Evolutionary conservation across 1,140 invertebrate species (phyloP), one percentile per base, ranked within the genome.

Genomic region (Drosophila ercepeae): DNA sequence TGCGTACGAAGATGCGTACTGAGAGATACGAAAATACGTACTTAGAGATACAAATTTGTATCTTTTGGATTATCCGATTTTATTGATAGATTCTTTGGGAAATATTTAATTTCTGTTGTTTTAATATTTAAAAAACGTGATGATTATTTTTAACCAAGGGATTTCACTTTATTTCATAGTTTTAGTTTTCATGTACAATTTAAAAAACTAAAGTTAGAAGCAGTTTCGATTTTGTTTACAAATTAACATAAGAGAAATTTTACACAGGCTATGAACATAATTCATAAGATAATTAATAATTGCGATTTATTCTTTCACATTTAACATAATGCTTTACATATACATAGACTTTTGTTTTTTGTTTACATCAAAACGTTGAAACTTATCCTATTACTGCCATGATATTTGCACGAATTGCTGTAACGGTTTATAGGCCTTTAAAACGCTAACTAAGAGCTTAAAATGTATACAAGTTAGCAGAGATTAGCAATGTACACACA

Each of bases 261-360:
- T 39, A 39, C 36, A 39, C 36, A 39, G 36, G 16, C 16, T 39
- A 14, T 39, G n/a, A 39, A 39, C 36, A 39, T 39, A 39, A 39
- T 14, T 16, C n/a, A 39, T 39, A 36, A 9, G n/a, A 1, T 36
- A 36, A 36, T 36, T 13, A 39, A 13, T 39, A 14, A 14, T 39
- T 39, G 36, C 36, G 29, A 14, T 39, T 16, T 39, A 39, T 39
- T 39, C 5, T 39, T 16, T 39, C 36, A 39, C 36, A 16, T 14
- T 39, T 13, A 39, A 39, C 36, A 39, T 7, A 39, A 39, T 39
- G 36, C n/a, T 39, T 16, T 13, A 36, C 5, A 36, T 36, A 21
- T 21, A 21, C 21, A 4, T 4, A n/a, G n/a, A n/a, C n/a, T n/a
- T n/a, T n/a, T n/a, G n/a, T 39, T 39, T 14, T 13, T 39, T 39